Evolutionary conservation across 2,113 vertebrate genomes (phyloP).

Genomic region (Noturus placidus): DNA sequence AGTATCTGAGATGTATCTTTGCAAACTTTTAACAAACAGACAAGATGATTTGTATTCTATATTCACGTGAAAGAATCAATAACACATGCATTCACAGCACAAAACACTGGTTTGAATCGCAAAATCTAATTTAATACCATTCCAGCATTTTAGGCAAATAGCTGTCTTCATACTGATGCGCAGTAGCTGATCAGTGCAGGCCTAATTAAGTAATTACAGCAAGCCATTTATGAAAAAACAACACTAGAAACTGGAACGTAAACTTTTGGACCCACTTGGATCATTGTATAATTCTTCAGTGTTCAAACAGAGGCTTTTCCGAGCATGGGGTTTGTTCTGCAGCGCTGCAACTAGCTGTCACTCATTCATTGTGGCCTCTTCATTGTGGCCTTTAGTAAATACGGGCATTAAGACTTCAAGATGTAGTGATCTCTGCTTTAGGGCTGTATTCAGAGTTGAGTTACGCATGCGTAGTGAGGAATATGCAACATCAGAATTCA

Average conservation of each 20-base stretch:
- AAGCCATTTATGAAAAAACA: not conserved
- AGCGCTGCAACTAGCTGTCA: not conserved
- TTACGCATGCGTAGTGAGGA: not conserved
- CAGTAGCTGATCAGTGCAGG: not conserved
- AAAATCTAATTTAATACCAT: not conserved
- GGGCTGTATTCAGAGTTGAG: conserved; percentile 3
- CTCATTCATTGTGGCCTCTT: not conserved
- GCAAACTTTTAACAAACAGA: not conserved
- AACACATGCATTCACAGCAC: not conserved
- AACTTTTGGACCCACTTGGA: not conserved
- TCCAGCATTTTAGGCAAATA: not conserved
- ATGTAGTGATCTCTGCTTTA: not conserved
- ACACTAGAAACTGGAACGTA: not conserved
- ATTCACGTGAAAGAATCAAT: not conserved
- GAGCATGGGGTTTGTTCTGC: not conserved
- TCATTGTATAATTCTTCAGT: not conserved
- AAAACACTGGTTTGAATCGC: not conserved
- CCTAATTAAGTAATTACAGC: not conserved
- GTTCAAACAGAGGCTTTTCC: not conserved
- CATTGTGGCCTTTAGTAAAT: not conserved
- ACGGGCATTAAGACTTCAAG: not conserved
- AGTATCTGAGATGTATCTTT: not conserved
- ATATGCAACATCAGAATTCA: not conserved
- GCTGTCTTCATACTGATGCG: not conserved
- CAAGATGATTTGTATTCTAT: not conserved